Conservation (phyloP, 1,140 invertebrate genomes). For the Neodiprion lecontei region DNA sequence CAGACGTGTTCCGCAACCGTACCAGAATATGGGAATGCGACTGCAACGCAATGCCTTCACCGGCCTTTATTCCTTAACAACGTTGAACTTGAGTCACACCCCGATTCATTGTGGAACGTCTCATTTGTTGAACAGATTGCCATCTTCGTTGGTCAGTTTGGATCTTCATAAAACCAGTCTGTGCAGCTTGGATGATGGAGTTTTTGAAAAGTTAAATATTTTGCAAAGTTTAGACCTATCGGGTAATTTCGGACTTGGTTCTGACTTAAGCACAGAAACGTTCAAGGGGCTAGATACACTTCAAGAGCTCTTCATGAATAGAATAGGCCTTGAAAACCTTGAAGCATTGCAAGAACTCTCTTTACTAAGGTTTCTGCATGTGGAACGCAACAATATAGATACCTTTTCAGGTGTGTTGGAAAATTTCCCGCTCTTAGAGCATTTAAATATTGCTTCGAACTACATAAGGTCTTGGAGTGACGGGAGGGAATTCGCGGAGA, state of each 20-base stretch:
- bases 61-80: conserved; percentile 48
- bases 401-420: conserved; percentile 37
- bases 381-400: conserved; percentile 59
- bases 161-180: conserved; percentile 62
- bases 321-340: conserved; percentile 51
- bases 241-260: conserved; percentile 53
- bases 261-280: conserved; percentile 41
- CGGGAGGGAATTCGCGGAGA: conserved; percentile 45
- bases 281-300: conserved; percentile 56
- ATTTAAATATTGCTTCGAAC: conserved; percentile 62
- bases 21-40: conserved; percentile 40
- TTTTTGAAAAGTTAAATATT: conserved; percentile 53
- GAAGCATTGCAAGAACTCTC: conserved; percentile 47
- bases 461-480: conserved; percentile 61
- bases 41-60: conserved; percentile 50
- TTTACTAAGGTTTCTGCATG: conserved; percentile 54
- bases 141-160: conserved; percentile 52
- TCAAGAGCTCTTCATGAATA: conserved; percentile 58
- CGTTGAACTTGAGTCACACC: conserved; percentile 62
- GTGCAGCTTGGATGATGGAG: conserved; percentile 40
- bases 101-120: conserved; percentile 52
- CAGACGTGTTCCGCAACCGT: conserved; percentile 35
- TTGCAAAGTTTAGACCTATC: conserved; percentile 63
- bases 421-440: conserved; percentile 51
- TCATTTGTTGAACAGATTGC: conserved; percentile 48